Evolutionary conservation across 2,888 invertebrate species (phyloP).

Genomic region (Tupiocoris notatus): DNA sequence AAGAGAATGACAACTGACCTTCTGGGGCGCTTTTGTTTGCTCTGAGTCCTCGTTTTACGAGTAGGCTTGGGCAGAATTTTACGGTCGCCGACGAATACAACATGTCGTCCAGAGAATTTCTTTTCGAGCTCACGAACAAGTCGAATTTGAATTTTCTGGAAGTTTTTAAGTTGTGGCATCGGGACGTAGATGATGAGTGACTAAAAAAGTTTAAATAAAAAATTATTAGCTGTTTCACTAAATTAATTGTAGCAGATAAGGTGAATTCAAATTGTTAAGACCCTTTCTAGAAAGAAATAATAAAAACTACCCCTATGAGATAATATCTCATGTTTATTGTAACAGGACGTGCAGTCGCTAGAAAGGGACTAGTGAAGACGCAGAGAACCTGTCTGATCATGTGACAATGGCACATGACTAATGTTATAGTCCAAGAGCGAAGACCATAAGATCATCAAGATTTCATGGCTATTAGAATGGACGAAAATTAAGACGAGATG

Average conservation of each 20-base stretch:
- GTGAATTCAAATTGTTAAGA: neutral
- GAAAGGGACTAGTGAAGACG: neutral
- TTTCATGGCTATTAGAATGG: neutral
- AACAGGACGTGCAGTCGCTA: neutral
- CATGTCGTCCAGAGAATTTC: conserved; percentile 98
- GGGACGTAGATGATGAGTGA: conserved; percentile 98
- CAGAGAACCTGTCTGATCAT: neutral
- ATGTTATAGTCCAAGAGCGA: neutral
- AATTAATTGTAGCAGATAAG: conserved; percentile 35
- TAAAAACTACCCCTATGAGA: too few relatives aligned
- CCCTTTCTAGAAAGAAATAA: neutral
- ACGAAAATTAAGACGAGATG: too few relatives aligned
- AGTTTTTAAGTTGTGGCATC: conserved; percentile 94
- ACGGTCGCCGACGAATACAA: conserved; percentile 96
- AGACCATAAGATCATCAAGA: neutral
- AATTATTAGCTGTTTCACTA: too few relatives aligned
- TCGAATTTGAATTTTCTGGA: conserved; percentile 96
- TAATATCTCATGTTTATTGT: neutral
- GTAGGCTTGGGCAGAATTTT: conserved; percentile 98
- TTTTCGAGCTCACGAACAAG: conserved; percentile 97
- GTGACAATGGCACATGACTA: too few relatives aligned
- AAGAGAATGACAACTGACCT: too few relatives aligned
- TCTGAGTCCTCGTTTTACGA: conserved; percentile 78
- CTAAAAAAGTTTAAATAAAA: too few relatives aligned
- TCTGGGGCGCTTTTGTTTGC: conserved; percentile 72